A percentile compares a stretch with the other conserved stretches of the same genome.
Evolutionary conservation across 2,797 vertebrate species (phyloP).

Genomic region (Lagodon rhomboides): DNA sequence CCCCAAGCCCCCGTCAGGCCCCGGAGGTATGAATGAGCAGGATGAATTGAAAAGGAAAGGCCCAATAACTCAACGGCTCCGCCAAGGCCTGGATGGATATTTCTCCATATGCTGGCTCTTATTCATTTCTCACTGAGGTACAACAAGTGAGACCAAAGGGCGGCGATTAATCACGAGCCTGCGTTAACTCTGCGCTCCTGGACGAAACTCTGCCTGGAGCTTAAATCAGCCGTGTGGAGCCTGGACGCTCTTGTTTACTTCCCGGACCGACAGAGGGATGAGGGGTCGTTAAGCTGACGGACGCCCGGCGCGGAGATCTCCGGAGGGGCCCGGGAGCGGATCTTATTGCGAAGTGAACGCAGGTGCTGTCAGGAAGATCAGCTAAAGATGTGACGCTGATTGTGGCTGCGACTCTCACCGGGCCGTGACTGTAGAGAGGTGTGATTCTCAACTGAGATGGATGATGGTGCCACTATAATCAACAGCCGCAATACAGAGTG

Average conservation of each 20-base stretch:
- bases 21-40: conserved; percentile 36
- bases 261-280: conserved; percentile 30
- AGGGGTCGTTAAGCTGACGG: conserved; percentile 31
- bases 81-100: conserved; percentile 50
- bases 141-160: conserved; percentile 49
- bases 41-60: conserved; percentile 71
- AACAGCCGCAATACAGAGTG: conserved; percentile 17
- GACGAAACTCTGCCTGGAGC: conserved; percentile 39
- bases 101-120: conserved; percentile 52
- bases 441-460: conserved; percentile 25
- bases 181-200: conserved; percentile 30
- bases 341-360: conserved; percentile 36
- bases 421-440: background rate
- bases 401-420: background rate
- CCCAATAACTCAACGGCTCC: conserved; percentile 67
- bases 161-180: conserved; percentile 59
- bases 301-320: conserved; percentile 21
- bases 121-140: conserved; percentile 61
- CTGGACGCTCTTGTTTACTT: conserved; percentile 46
- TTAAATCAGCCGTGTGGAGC: conserved; percentile 49
- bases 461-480: conserved; percentile 8
- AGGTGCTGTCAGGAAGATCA: conserved; percentile 35
- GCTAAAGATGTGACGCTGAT: conserved; percentile 11
- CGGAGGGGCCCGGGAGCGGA: conserved; percentile 33
- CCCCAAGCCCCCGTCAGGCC: conserved; percentile 26